A percentile compares a stretch with the other conserved stretches of the same genome.
Conservation (phyloP, 2,797 vertebrate species). For the Bradypodion ventrale region DNA sequence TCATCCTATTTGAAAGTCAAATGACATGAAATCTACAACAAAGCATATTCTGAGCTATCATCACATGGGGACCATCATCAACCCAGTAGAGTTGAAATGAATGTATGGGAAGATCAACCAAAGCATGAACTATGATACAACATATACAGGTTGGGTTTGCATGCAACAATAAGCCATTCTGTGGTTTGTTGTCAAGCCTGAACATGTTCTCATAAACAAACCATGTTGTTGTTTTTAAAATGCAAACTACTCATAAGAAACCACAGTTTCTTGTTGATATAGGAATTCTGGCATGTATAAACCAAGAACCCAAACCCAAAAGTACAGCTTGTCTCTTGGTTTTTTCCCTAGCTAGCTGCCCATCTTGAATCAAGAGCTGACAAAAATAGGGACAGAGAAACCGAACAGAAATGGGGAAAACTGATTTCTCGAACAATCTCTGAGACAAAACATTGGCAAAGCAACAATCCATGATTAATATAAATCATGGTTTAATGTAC, state of each 20-base stretch:
- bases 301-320: background rate
- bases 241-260: background rate
- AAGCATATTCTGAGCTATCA: background rate
- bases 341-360: background rate
- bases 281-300: background rate
- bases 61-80: background rate
- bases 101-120: background rate
- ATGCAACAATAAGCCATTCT: background rate
- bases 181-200: background rate
- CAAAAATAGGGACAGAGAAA: background rate
- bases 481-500: background rate
- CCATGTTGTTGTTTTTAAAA: background rate
- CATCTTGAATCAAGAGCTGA: background rate
- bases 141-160: background rate
- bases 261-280: background rate
- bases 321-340: background rate
- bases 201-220: background rate
- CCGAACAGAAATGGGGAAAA: background rate
- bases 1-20: slow-evolving; percentile 11
- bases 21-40: background rate
- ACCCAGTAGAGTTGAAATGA: background rate
- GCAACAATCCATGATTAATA: background rate
- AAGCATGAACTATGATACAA: background rate
- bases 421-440: background rate
- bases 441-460: background rate